A percentile compares a stretch with the other conserved stretches of the same genome.
phyloP scores from a whole-genome alignment of 2,113 vertebrate species.

The Delphinus delphis region DNA sequence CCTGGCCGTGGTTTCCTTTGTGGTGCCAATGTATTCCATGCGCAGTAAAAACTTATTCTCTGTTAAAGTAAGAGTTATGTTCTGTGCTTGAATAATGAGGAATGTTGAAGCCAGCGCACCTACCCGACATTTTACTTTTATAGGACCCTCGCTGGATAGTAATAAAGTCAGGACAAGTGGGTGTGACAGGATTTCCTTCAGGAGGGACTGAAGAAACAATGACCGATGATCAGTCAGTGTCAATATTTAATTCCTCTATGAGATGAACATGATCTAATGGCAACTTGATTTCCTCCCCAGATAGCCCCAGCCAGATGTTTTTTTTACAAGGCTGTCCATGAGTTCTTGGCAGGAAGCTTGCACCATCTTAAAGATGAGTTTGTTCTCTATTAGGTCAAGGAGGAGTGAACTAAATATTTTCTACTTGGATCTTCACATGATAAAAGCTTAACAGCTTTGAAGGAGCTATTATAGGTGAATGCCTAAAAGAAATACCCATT shows the following conservation, averaged over 20 bases:
- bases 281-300: slow-evolving; percentile 74
- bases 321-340: slow-evolving; percentile 71
- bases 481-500: slow-evolving; percentile 83
- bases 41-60: not conserved
- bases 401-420: slow-evolving; percentile 84
- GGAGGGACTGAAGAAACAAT: slow-evolving; percentile 24
- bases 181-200: slow-evolving; percentile 45
- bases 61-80: slow-evolving; percentile 2
- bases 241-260: slow-evolving; percentile 73
- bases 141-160: not conserved
- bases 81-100: not conserved
- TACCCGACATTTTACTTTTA: slow-evolving; percentile 10
- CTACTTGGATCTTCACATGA: slow-evolving; percentile 82
- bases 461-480: slow-evolving; percentile 83
- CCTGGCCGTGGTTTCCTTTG: not conserved
- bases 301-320: slow-evolving; percentile 67
- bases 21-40: not conserved
- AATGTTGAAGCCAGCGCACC: not conserved
- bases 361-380: slow-evolving; percentile 78
- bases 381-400: slow-evolving; percentile 83
- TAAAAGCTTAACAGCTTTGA: slow-evolving; percentile 86
- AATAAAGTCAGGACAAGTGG: slow-evolving; percentile 36
- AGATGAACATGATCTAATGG: slow-evolving; percentile 49
- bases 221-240: slow-evolving; percentile 40
- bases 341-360: slow-evolving; percentile 74